phyloP scores from a whole-genome alignment of 53 echinoderm and acorn worm species.

The Mesocentrotus franciscanus region DNA sequence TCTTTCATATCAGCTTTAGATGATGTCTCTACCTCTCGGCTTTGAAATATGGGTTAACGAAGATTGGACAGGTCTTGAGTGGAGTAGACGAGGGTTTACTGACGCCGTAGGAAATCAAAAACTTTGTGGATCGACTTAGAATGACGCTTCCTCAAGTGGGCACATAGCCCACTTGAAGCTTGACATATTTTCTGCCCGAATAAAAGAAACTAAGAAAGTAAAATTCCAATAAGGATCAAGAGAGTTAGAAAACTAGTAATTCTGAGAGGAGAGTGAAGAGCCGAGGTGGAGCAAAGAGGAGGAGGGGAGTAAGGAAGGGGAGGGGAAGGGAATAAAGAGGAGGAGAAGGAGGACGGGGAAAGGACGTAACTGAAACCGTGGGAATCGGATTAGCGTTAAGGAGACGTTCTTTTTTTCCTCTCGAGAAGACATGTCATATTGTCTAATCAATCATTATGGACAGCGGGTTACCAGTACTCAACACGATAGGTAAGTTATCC shows the following conservation, averaged over 20 bases:
- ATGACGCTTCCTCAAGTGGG: conserved; percentile 39
- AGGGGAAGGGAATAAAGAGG: background rate
- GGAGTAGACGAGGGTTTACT: conserved; percentile 6
- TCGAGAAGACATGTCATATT: background rate
- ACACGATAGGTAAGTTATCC: background rate
- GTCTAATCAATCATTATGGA: background rate
- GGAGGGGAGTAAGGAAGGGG: background rate
- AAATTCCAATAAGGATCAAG: background rate
- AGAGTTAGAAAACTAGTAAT: background rate
- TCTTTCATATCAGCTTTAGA: conserved; percentile 24
- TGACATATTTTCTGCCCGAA: conserved; percentile 16
- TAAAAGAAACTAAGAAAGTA: background rate
- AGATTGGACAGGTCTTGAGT: conserved; percentile 43
- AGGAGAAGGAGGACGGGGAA: background rate
- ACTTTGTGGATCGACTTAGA: conserved; percentile 16
- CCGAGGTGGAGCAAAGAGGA: background rate
- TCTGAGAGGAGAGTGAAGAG: background rate
- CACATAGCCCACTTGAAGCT: conserved; percentile 7
- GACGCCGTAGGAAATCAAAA: conserved; percentile 22
- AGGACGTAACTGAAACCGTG: background rate
- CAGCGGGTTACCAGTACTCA: background rate
- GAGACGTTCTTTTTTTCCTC: background rate
- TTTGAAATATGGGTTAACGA: conserved; percentile 44
- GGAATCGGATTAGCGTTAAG: background rate
- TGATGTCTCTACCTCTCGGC: conserved; percentile 10